These are phyloP conservation scores for Tympanoctomys barrerae DNA, from an alignment of 2,797 vertebrate species.

Conservation along the genomic window DNA sequence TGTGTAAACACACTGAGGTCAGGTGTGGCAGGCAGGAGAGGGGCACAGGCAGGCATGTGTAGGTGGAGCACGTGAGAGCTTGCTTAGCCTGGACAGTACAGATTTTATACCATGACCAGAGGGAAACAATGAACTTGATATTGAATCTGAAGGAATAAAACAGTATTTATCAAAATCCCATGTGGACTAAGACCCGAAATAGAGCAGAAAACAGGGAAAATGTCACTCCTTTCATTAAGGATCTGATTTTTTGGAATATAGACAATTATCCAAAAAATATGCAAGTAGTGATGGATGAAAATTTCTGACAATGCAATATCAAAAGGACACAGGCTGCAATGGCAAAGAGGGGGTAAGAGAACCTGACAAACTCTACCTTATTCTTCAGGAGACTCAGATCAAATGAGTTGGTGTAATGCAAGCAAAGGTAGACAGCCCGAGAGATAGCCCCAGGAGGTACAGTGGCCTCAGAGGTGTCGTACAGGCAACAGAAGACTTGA, in stretches of 20 bases:
- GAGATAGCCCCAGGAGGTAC: neutral
- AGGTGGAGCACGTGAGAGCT: neutral
- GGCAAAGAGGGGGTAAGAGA: neutral
- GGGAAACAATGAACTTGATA: neutral
- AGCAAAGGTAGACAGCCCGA: neutral
- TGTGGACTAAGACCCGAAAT: neutral
- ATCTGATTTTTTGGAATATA: neutral
- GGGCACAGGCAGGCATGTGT: neutral
- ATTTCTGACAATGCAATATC: neutral
- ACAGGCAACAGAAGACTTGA: neutral
- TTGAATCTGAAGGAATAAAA: slow-evolving; percentile 17
- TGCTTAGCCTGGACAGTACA: too few relatives aligned
- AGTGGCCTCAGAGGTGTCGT: neutral
- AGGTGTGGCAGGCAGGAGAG: neutral
- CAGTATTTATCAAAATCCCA: neutral
- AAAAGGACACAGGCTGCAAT: neutral
- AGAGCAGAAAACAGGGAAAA: neutral
- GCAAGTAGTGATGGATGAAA: neutral
- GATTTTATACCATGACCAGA: too few relatives aligned
- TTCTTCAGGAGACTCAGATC: neutral
- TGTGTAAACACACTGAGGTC: neutral
- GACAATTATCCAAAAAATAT: neutral
- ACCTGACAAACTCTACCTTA: neutral
- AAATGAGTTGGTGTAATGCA: neutral
- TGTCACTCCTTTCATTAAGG: neutral